These are phyloP conservation scores for Scaptomyza cyrtandrae DNA, from an alignment of 2,888 invertebrate genomes.

Conservation along the genomic window DNA sequence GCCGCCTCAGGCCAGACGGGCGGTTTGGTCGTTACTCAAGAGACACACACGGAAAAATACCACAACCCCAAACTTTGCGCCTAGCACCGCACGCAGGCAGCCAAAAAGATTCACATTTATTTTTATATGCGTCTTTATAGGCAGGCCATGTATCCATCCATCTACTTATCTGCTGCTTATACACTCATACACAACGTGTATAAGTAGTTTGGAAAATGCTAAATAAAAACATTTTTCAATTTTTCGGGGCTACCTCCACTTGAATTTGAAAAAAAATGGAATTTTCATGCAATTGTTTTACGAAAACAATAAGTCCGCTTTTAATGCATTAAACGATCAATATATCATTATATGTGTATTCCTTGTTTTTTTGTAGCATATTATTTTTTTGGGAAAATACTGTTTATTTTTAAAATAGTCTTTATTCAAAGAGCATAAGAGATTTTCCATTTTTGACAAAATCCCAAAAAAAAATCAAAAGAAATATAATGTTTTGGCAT, in stretches of 20 bases:
- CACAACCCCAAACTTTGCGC: conserved; percentile 1
- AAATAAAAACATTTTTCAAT: conserved; percentile 17
- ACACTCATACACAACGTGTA: conserved; percentile 28
- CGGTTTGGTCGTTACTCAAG: conserved; percentile 56
- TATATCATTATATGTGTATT: no score
- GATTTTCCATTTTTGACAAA: no score
- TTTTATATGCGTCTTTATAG: conserved; percentile 68
- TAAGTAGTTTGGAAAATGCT: conserved; percentile 36
- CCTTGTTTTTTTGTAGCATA: no score
- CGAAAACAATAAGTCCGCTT: no score
- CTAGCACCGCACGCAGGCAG: conserved; percentile 20
- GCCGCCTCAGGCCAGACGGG: conserved; percentile 25
- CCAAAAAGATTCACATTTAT: conserved; percentile 42
- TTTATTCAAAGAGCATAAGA: no score
- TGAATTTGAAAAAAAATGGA: no score
- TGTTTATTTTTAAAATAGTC: no score
- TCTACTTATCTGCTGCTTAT: conserved; percentile 39
- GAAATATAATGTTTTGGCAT: no score
- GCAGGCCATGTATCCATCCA: conserved; percentile 44
- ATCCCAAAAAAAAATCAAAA: no score
- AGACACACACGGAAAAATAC: conserved; percentile 30
- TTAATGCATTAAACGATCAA: no score
- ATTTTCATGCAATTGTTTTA: no score
- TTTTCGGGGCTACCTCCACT: neutral
- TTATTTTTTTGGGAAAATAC: no score